Evolutionary conservation across 2,888 invertebrate genomes (phyloP), one percentile per base, ranked within the genome.

Genomic region (Cephus spinipes): DNA sequence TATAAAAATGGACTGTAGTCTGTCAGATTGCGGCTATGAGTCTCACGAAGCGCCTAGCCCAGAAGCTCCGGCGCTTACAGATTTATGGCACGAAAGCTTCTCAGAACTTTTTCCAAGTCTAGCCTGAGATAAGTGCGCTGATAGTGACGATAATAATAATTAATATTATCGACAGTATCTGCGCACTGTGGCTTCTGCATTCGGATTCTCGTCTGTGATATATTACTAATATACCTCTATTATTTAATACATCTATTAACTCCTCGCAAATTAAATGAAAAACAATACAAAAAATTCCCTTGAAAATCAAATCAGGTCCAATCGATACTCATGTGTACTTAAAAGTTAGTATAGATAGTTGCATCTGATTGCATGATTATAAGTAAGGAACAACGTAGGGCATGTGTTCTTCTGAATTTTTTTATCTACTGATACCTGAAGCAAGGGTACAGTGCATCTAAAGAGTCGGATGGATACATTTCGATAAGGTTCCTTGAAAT

Each of bases 91-190:
- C 88, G 95, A 94, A 88, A 95, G 95, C 85, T 94, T 96, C 86
- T 94, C 95, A 81, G 96, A 96, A 92, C 92, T 97, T 84, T 97
- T 97, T 92, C 96, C 96, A 68, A 94, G 94, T 81, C 92, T 96
- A 87, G 93, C 95, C 77, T 96, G 93, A 92, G 81, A 55, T 9
- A 55, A 23, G 23, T 9, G 55, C 55, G 55, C 55, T 23, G 55
- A 55, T 55, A 55, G 55, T 55, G 40, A 9, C 40, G 55, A 55
- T 23, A 55, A 55, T 55, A 55, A 23, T 55, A 15, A 55, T 9
- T 55, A 55, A 55, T 55, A 55, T 55, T 55, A 55, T 55, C 55
- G 55, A 23, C 55, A 55, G 55, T 55, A 55, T 55, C 23, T 23
- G 23, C 55, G 55, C 55, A 23, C 23, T 55, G 2, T 55, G 23